Conservation (phyloP, 2,797 vertebrate species). For the Staurois parvus region DNA sequence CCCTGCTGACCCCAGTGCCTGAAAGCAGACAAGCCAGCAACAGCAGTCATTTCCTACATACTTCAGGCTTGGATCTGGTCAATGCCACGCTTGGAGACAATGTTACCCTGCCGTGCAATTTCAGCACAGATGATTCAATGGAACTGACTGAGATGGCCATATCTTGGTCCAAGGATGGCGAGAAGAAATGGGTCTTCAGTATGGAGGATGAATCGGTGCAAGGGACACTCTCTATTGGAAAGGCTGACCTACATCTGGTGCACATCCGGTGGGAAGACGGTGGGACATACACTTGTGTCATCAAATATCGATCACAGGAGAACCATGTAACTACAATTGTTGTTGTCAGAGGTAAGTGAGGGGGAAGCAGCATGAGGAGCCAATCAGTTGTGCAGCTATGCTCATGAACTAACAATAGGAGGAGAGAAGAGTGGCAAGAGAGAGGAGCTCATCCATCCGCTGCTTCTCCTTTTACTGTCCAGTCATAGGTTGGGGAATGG, state of each 20-base stretch:
- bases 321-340: background rate
- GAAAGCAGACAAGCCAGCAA: too few relatives aligned
- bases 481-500: too few relatives aligned
- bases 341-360: background rate
- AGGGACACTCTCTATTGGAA: background rate
- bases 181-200: background rate
- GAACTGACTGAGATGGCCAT: background rate
- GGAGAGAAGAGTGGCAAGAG: too few relatives aligned
- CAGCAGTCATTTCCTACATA: too few relatives aligned
- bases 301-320: background rate
- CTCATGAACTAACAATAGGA: too few relatives aligned
- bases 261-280: background rate
- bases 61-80: too few relatives aligned
- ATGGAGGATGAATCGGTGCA: fast-evolving
- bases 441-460: too few relatives aligned
- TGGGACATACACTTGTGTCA: background rate
- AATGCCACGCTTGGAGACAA: too few relatives aligned
- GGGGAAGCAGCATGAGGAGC: too few relatives aligned
- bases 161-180: background rate
- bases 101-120: background rate
- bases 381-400: too few relatives aligned
- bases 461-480: too few relatives aligned
- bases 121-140: background rate
- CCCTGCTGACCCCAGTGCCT: too few relatives aligned
- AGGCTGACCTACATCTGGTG: background rate